phyloP scores from a whole-genome alignment of 2,797 vertebrate species.

The Chelmon rostratus region DNA sequence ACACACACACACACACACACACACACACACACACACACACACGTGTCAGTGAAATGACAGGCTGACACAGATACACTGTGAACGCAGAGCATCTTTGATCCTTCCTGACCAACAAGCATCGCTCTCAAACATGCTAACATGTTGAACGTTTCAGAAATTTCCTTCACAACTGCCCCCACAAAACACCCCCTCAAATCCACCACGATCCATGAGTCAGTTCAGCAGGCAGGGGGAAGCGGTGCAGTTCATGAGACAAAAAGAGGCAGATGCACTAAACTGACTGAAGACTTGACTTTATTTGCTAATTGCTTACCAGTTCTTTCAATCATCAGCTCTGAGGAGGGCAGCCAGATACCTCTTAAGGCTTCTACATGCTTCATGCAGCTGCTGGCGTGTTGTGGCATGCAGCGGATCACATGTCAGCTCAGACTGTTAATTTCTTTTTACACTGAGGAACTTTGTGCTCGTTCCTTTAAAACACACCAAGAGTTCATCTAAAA shows the following conservation, averaged over 20 bases:
- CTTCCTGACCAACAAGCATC: neutral
- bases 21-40: too few species aligned
- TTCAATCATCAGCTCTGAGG: neutral
- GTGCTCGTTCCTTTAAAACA: neutral
- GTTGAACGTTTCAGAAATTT: too few species aligned
- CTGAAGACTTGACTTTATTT: neutral
- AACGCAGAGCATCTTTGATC: neutral
- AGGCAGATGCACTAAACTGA: neutral
- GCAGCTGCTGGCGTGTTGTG: slow-evolving; percentile 25
- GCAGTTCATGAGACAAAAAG: neutral
- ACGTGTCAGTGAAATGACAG: too few species aligned
- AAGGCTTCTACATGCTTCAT: slow-evolving; percentile 13
- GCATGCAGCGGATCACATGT: slow-evolving; percentile 21
- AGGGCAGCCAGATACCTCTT: neutral
- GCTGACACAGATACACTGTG: too few species aligned
- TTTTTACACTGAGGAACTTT: neutral
- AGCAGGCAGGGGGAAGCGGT: neutral
- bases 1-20: neutral
- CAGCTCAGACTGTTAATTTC: slow-evolving; percentile 15
- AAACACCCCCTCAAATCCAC: neutral
- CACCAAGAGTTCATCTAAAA: neutral
- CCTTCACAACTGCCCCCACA: neutral
- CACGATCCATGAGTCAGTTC: neutral
- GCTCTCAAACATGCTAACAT: too few species aligned
- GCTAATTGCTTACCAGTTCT: slow-evolving; percentile 4